Conservation (phyloP, 2,888 invertebrate species). For the Nephrotoma flavescens region DNA sequence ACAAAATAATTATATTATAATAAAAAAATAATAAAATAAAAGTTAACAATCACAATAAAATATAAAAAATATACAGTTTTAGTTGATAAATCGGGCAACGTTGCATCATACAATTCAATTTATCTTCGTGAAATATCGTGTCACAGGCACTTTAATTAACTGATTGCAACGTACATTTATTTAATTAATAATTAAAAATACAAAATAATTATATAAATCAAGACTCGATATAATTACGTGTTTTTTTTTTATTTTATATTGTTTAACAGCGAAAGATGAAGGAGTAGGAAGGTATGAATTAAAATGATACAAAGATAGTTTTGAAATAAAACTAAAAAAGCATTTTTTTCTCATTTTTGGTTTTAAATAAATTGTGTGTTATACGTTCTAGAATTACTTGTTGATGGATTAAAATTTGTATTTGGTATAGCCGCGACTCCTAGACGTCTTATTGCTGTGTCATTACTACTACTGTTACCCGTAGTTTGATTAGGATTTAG, state of each 20-base stretch:
- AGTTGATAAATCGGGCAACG: not conserved
- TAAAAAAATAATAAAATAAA: not conserved
- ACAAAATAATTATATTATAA: not conserved
- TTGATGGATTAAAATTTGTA: slow-evolving; percentile 9
- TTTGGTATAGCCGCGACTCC: slow-evolving; percentile 29
- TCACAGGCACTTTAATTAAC: not conserved
- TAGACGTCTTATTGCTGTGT: slow-evolving; percentile 18
- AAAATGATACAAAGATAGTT: not conserved
- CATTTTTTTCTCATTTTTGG: not conserved
- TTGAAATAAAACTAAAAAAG: not conserved
- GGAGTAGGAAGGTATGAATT: not conserved
- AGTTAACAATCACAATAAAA: not conserved
- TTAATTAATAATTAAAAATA: not conserved
- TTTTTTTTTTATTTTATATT: not conserved
- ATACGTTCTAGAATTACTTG: not conserved
- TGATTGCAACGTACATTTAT: not conserved
- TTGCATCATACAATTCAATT: not conserved
- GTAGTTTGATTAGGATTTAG: not conserved
- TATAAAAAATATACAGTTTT: not conserved
- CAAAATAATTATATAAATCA: not conserved
- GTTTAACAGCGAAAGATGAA: not conserved
- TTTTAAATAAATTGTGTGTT: slow-evolving; percentile 1
- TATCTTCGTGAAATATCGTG: not conserved
- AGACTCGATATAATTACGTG: not conserved
- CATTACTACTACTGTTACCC: slow-evolving; percentile 13